A percentile compares a stretch with the other conserved stretches of the same genome.
Conservation (phyloP, 2,797 vertebrate species). For the Gorsachius magnificus region DNA sequence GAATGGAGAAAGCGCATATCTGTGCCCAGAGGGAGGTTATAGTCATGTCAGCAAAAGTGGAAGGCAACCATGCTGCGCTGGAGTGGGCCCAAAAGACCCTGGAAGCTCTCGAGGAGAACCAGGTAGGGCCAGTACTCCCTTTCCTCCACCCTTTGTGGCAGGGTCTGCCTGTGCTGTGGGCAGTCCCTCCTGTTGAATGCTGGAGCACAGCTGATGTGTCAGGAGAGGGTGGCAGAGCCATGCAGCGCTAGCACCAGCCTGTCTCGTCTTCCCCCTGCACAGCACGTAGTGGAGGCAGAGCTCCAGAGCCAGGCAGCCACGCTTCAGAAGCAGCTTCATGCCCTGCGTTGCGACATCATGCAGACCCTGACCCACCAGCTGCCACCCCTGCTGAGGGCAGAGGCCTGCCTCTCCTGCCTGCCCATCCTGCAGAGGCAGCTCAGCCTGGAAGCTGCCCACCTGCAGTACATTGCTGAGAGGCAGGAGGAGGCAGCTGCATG, state of each 20-base stretch:
- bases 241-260: background rate
- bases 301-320: background rate
- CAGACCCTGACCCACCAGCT: background rate
- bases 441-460: background rate
- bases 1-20: background rate
- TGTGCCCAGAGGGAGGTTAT: background rate
- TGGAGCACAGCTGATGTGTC: background rate
- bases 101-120: background rate
- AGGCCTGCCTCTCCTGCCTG: background rate
- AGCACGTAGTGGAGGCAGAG: background rate
- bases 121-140: slow-evolving; percentile 12
- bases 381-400: background rate
- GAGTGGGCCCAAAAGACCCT: slow-evolving; percentile 20
- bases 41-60: slow-evolving; percentile 14
- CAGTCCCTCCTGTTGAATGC: background rate
- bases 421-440: background rate
- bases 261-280: background rate
- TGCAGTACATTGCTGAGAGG: background rate
- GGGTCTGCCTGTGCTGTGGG: background rate
- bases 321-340: background rate
- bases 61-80: background rate
- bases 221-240: background rate
- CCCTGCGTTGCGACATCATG: rapidly evolving
- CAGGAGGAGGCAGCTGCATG: background rate
- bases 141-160: background rate